Percentiles rank a stretch among this genome's conserved stretches.
Conservation (phyloP, 1,140 invertebrate genomes). For the Cyclina sinensis region DNA sequence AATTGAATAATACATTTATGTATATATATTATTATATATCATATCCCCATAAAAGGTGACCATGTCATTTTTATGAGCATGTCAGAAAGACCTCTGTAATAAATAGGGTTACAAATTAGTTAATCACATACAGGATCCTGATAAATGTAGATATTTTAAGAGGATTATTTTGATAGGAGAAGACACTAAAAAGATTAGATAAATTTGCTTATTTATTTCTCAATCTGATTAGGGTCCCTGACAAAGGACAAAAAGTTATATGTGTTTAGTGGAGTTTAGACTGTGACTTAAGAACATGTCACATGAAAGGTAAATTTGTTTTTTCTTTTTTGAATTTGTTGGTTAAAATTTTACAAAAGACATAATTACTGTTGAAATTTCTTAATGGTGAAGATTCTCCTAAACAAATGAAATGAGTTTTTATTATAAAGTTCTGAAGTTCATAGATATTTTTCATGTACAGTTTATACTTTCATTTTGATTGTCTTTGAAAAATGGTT, state of each 20-base stretch:
- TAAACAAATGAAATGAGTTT: too few species aligned
- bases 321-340: too few species aligned
- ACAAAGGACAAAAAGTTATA: constrained; percentile 31
- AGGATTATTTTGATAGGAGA: neutral
- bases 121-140: constrained; percentile 16
- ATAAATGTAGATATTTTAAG: constrained; percentile 21
- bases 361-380: too few species aligned
- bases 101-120: constrained; percentile 31
- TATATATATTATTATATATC: constrained; percentile 10
- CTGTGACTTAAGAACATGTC: neutral
- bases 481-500: too few species aligned
- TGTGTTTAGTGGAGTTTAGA: neutral
- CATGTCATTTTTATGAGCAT: constrained; percentile 39
- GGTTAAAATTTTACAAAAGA: too few species aligned
- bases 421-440: too few species aligned
- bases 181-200: constrained; percentile 37
- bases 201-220: constrained; percentile 23
- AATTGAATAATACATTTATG: constrained; percentile 25
- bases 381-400: too few species aligned
- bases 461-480: too few species aligned
- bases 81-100: neutral
- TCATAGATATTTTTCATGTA: too few species aligned
- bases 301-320: neutral
- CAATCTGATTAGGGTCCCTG: constrained; percentile 1
- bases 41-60: neutral